Percentiles rank a stretch among this genome's conserved stretches.
These are phyloP conservation scores for Trisateles emortualis DNA, from an alignment of 2,888 invertebrate genomes.

Conservation along the genomic window DNA sequence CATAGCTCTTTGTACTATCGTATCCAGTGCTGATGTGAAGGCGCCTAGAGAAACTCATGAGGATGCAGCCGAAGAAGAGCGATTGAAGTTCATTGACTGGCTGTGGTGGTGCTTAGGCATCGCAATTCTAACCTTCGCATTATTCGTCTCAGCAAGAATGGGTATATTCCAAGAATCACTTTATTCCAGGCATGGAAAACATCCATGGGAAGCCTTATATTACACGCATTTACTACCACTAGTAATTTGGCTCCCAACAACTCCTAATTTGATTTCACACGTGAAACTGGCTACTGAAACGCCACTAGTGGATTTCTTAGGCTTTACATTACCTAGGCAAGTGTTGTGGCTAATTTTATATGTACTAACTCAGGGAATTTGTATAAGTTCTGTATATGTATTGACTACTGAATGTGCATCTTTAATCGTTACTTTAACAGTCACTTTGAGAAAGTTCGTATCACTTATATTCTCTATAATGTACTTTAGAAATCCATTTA, in stretches of 20 bases:
- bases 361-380: slow-evolving; percentile 95
- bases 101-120: slow-evolving; percentile 92
- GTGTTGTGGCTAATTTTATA: slow-evolving; percentile 93
- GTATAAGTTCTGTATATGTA: slow-evolving; percentile 97
- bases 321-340: slow-evolving; percentile 90
- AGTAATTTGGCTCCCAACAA: slow-evolving; percentile 94
- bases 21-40: slow-evolving; percentile 92
- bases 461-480: slow-evolving; percentile 98
- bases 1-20: slow-evolving; percentile 95
- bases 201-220: slow-evolving; percentile 95
- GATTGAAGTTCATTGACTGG: slow-evolving; percentile 77
- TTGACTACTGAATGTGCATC: slow-evolving; percentile 98
- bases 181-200: slow-evolving; percentile 94
- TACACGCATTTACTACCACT: slow-evolving; percentile 96
- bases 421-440: slow-evolving; percentile 97
- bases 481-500: slow-evolving; percentile 98
- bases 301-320: slow-evolving; percentile 87
- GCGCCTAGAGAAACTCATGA: slow-evolving; percentile 79
- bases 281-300: slow-evolving; percentile 90
- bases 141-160: slow-evolving; percentile 97
- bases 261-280: slow-evolving; percentile 92
- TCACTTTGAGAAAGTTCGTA: slow-evolving; percentile 97
- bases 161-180: slow-evolving; percentile 97
- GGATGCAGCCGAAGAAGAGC: slow-evolving; percentile 75
- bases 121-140: slow-evolving; percentile 92